These are phyloP conservation scores for Tetropium fuscum DNA, from an alignment of 2,888 invertebrate species.

Conservation along the genomic window DNA sequence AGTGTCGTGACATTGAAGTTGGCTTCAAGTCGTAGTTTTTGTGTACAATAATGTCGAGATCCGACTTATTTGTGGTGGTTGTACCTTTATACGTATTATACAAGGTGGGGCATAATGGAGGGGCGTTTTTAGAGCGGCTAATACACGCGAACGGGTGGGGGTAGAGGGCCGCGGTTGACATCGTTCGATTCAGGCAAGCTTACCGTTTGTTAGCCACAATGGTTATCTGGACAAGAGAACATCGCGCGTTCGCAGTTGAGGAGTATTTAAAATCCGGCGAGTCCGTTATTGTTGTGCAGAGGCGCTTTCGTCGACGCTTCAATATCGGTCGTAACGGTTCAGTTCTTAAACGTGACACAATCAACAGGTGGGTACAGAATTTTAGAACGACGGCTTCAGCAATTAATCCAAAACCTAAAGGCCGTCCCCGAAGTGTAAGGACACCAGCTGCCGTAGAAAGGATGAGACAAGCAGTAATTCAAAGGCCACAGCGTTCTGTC, in stretches of 20 bases:
- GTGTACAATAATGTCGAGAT: too few species aligned
- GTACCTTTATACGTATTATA: too few species aligned
- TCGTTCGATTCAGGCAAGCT: background rate
- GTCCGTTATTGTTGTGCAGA: background rate
- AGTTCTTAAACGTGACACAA: background rate
- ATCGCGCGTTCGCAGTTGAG: constrained; percentile 3
- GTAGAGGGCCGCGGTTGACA: background rate
- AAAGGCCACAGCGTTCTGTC: constrained; percentile 20
- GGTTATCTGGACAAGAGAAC: constrained; percentile 2
- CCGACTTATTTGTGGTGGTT: too few species aligned
- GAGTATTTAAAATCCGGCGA: background rate
- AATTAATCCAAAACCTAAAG: constrained; percentile 10
- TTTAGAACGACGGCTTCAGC: background rate
- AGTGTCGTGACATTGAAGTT: too few species aligned
- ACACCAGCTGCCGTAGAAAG: constrained; percentile 14
- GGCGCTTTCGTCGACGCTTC: background rate
- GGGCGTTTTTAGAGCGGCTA: background rate
- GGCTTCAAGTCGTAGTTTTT: too few species aligned
- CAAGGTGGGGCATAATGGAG: background rate
- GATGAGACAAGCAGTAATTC: constrained; percentile 19
- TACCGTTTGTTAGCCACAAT: background rate
- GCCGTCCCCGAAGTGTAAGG: constrained; percentile 19
- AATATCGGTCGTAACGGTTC: background rate
- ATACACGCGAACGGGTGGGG: background rate
- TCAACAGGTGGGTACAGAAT: background rate